Conservation (phyloP, 2,113 vertebrate genomes). For the Polypterus bichir region DNA sequence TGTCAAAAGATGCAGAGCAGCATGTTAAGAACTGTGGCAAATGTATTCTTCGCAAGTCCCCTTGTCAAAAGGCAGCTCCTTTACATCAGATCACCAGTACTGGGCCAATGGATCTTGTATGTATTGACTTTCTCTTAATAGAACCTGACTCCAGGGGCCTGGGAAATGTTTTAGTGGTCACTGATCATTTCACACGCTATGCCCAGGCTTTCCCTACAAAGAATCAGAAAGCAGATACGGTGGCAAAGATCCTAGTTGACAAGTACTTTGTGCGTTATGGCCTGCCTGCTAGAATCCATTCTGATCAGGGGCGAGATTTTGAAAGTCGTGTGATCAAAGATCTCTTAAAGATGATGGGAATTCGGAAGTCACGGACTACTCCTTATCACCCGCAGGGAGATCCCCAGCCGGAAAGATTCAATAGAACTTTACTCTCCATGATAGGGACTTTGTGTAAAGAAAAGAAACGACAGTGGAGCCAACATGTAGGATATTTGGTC, state of each 20-base stretch:
- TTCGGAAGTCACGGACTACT: neutral
- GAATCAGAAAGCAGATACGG: too few relatives aligned
- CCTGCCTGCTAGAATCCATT: too few relatives aligned
- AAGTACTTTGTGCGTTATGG: too few relatives aligned
- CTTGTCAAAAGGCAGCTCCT: neutral
- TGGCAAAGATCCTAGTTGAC: too few relatives aligned
- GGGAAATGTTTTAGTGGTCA: too few relatives aligned
- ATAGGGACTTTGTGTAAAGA: neutral
- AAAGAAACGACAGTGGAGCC: slow-evolving; percentile 5
- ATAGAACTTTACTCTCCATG: slow-evolving; percentile 10
- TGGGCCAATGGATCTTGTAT: slow-evolving; percentile 6
- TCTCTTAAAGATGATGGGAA: neutral
- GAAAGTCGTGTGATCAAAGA: neutral
- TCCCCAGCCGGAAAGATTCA: slow-evolving; percentile 4
- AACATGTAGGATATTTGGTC: slow-evolving; percentile 9
- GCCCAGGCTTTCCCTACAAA: too few relatives aligned
- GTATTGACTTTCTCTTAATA: slow-evolving; percentile 4
- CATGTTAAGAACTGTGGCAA: slow-evolving; percentile 4
- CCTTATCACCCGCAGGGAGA: slow-evolving; percentile 5
- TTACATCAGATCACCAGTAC: slow-evolving; percentile 2
- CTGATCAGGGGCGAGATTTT: neutral
- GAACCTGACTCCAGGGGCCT: too few relatives aligned
- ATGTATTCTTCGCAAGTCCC: slow-evolving; percentile 1
- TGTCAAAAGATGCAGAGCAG: neutral
- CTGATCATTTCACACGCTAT: too few relatives aligned